These are phyloP conservation scores for Meandrina meandrites DNA, from an alignment of 92 coral and sea anemone genomes.

Conservation along the genomic window DNA sequence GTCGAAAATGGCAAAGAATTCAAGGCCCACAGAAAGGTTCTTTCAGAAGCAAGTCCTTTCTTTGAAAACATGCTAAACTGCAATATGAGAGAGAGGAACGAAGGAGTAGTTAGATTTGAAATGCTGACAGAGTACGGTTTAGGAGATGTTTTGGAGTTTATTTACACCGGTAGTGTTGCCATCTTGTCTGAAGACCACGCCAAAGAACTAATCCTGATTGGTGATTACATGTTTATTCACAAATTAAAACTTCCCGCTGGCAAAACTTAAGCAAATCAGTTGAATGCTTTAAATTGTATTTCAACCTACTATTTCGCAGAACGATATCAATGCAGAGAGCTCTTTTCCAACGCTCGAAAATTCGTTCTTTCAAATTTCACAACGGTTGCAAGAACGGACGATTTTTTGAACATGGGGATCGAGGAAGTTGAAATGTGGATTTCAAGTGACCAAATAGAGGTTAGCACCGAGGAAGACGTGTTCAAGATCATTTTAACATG, in stretches of 20 bases:
- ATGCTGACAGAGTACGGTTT: background rate
- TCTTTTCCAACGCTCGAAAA: background rate
- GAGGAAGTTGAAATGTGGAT: background rate
- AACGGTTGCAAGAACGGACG: background rate
- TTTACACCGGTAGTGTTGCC: background rate
- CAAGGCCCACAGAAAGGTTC: background rate
- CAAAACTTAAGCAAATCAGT: background rate
- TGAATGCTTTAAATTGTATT: background rate
- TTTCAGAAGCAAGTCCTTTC: background rate
- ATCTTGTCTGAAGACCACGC: background rate
- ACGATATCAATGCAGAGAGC: background rate
- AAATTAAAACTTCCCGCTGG: background rate
- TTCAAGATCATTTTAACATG: background rate
- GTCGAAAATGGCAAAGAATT: background rate
- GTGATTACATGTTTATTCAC: background rate
- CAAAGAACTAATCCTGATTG: background rate
- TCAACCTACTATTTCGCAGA: background rate
- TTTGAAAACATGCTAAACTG: background rate
- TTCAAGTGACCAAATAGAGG: background rate
- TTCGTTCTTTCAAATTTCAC: background rate
- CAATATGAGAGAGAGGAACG: background rate
- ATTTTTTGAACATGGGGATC: background rate
- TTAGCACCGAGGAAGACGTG: background rate
- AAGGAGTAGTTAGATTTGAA: background rate
- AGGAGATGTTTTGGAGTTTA: background rate